A percentile compares a stretch with the other conserved stretches of the same genome.
These are phyloP conservation scores for Eclectus roratus DNA, from an alignment of 2,113 vertebrate genomes.

Conservation along the genomic window DNA sequence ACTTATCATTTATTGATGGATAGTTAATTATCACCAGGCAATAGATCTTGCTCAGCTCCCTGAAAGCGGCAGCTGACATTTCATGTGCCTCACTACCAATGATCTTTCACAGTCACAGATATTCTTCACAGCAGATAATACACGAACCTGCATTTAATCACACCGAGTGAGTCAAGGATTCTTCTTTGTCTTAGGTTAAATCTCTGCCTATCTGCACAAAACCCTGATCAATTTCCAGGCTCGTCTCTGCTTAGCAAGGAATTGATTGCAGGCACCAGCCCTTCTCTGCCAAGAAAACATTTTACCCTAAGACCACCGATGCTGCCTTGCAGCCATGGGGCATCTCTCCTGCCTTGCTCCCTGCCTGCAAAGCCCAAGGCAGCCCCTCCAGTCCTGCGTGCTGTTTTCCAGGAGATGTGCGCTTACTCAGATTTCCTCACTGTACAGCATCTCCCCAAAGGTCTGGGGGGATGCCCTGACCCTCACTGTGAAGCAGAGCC, in stretches of 20 bases:
- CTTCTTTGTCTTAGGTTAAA: slow-evolving; percentile 12
- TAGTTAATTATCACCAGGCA: slow-evolving; percentile 51
- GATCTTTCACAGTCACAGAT: slow-evolving; percentile 20
- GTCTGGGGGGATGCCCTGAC: too few relatives aligned
- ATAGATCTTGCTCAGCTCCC: slow-evolving; percentile 54
- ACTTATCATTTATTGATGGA: slow-evolving; percentile 55
- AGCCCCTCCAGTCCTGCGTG: rapidly evolving
- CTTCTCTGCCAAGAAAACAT: background rate
- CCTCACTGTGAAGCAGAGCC: background rate
- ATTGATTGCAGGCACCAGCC: slow-evolving; percentile 28
- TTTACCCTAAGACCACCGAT: background rate
- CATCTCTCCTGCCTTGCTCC: background rate
- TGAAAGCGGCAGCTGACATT: slow-evolving; percentile 35
- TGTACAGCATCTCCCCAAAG: background rate
- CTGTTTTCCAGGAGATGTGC: background rate
- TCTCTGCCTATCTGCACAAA: slow-evolving; percentile 17
- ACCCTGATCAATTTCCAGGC: background rate
- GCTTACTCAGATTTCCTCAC: background rate
- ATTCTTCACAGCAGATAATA: slow-evolving; percentile 27
- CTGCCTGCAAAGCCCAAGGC: background rate
- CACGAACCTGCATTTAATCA: slow-evolving; percentile 39
- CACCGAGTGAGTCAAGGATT: background rate
- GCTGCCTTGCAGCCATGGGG: rapidly evolving
- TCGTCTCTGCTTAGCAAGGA: background rate
- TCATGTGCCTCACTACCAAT: background rate